Conservation (phyloP, 2,797 vertebrate species). For the Glossophaga mutica region DNA sequence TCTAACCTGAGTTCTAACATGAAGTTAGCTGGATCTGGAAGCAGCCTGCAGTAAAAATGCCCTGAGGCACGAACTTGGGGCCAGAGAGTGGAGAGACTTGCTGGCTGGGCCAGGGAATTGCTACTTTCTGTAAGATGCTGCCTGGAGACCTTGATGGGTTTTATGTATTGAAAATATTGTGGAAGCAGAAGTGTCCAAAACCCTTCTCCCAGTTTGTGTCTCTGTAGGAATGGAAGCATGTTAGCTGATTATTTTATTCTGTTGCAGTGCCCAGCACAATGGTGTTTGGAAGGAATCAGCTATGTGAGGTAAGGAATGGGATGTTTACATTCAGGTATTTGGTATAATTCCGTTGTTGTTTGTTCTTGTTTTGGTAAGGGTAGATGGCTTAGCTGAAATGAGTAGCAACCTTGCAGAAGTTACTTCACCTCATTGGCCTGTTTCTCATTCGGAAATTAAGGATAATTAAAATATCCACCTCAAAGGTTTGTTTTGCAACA, state of each 20-base stretch:
- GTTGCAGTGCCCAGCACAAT: neutral
- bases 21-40: neutral
- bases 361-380: neutral
- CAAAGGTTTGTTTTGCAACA: neutral
- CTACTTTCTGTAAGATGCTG: neutral
- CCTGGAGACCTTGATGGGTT: neutral
- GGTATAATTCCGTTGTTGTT: neutral
- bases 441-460: slow-evolving; percentile 33
- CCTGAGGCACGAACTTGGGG: neutral
- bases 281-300: neutral
- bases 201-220: neutral
- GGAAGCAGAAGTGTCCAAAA: neutral
- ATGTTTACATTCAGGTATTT: neutral
- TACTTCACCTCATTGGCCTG: neutral
- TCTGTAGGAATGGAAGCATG: neutral
- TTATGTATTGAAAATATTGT: slow-evolving; percentile 33
- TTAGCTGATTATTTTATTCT: neutral
- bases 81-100: neutral
- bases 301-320: neutral
- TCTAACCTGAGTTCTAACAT: neutral
- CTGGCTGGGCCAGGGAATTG: neutral
- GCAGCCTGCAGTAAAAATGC: neutral
- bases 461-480: neutral
- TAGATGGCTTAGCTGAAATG: neutral
- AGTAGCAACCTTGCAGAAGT: neutral